Conservation (phyloP, 1,140 invertebrate genomes). For the Caenorhabditis briggsae region DNA sequence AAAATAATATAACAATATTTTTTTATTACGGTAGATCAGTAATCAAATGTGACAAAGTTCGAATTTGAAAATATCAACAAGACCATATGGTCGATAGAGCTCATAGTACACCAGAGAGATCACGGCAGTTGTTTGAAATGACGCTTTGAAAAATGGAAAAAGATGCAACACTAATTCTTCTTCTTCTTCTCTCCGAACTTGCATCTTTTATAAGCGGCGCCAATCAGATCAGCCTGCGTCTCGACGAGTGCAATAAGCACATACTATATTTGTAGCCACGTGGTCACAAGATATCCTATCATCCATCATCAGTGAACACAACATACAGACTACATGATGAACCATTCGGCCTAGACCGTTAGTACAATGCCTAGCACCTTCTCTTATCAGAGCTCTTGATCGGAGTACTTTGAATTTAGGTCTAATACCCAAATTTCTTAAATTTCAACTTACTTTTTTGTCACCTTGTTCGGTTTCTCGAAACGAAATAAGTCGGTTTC, state of each 20-base stretch:
- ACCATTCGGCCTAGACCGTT: background rate
- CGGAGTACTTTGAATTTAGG: too few relatives aligned
- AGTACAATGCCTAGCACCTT: background rate
- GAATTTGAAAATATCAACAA: background rate
- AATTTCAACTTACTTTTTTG: background rate
- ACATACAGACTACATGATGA: constrained; percentile 19
- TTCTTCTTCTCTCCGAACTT: background rate
- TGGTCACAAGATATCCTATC: constrained; percentile 25
- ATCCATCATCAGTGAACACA: background rate
- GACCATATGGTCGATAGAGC: constrained; percentile 3
- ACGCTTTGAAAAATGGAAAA: background rate
- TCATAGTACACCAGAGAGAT: constrained; percentile 27
- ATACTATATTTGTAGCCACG: background rate
- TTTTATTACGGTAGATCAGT: background rate
- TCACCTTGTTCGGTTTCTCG: constrained; percentile 23
- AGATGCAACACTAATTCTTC: background rate
- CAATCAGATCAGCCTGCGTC: background rate
- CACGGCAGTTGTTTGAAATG: background rate
- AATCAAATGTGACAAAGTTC: background rate
- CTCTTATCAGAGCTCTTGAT: too few relatives aligned
- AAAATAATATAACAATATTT: background rate
- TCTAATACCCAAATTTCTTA: background rate
- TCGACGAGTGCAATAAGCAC: constrained; percentile 1
- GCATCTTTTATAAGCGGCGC: constrained; percentile 29
- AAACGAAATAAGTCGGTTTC: constrained; percentile 14